A percentile compares a stretch with the other conserved stretches of the same genome.
Conservation (phyloP, 2,113 vertebrate species). For the Leuciscus idus region DNA sequence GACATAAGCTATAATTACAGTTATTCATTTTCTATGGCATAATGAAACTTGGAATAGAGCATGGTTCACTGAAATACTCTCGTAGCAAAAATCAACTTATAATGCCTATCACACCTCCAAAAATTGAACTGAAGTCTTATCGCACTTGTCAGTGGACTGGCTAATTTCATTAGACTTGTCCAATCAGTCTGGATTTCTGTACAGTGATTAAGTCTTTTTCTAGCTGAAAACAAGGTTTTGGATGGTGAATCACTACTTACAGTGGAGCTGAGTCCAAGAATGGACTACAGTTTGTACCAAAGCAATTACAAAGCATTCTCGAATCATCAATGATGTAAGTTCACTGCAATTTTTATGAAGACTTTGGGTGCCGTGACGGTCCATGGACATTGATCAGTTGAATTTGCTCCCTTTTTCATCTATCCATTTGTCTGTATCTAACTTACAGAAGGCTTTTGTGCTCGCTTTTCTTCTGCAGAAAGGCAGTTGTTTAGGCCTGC, state of each 20-base stretch:
- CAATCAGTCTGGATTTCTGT: not conserved
- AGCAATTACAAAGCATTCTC: not conserved
- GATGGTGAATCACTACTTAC: not conserved
- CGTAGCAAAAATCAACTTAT: constrained; percentile 15
- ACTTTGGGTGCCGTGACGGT: not conserved
- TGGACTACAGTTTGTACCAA: not conserved
- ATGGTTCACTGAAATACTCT: not conserved
- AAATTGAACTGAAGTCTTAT: constrained; percentile 26
- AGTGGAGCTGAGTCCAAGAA: not conserved
- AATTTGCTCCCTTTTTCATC: constrained; percentile 2
- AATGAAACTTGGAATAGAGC: constrained; percentile 19
- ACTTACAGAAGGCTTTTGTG: constrained; percentile 10
- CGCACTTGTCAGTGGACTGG: constrained; percentile 2
- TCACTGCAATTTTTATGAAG: constrained; percentile 25
- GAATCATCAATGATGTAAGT: constrained; percentile 7
- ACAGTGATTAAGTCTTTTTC: constrained; percentile 19
- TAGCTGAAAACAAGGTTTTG: not conserved
- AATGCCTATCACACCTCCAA: constrained; percentile 13
- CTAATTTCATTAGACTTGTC: constrained; percentile 21
- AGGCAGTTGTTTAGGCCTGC: constrained; percentile 34
- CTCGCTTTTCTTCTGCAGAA: constrained; percentile 21
- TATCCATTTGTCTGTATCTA: constrained; percentile 8
- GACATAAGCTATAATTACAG: constrained; percentile 32
- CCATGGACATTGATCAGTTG: constrained; percentile 18
- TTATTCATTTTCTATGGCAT: constrained; percentile 34